Evolutionary conservation across 2,888 invertebrate species (phyloP).

Genomic region (Drosophila buzzatii): DNA sequence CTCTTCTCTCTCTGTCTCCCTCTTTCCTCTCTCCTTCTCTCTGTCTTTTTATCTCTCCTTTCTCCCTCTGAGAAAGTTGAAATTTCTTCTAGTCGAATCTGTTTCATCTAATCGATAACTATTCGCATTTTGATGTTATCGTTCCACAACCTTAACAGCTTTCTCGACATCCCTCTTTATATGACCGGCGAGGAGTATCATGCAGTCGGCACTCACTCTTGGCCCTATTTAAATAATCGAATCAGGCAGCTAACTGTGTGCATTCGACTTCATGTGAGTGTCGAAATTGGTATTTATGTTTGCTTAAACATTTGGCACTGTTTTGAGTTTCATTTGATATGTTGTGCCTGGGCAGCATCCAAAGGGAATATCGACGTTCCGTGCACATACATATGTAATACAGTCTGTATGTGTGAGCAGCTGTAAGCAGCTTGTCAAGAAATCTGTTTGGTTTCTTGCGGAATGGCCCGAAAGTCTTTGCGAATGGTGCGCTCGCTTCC

Average conservation of each 20-base stretch:
- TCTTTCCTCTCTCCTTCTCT: no score
- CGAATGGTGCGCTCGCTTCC: conserved; percentile 59
- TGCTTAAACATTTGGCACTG: conserved; percentile 49
- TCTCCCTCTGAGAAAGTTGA: no score
- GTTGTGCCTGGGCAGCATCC: conserved; percentile 10
- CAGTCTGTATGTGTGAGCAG: not conserved
- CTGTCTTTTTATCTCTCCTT: no score
- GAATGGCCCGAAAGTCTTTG: conserved; percentile 23
- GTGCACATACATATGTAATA: not conserved
- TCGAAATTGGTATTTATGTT: conserved; percentile 30
- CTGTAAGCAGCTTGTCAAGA: conserved; percentile 4
- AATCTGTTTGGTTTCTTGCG: conserved; percentile 8
- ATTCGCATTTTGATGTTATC: not conserved
- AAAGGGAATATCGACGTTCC: not conserved
- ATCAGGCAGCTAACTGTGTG: not conserved
- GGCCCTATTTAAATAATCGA: not conserved
- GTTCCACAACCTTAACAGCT: no score
- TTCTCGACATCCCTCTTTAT: not conserved
- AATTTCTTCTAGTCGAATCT: no score
- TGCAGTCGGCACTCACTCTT: not conserved
- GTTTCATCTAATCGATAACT: not conserved
- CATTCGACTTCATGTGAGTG: not conserved
- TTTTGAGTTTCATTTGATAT: conserved; percentile 67
- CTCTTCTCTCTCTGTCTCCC: no score
- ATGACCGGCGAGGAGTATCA: not conserved